Base-by-base conservation (phyloP, 2,888 invertebrate genomes). In the Campoplex nolae region DNA sequence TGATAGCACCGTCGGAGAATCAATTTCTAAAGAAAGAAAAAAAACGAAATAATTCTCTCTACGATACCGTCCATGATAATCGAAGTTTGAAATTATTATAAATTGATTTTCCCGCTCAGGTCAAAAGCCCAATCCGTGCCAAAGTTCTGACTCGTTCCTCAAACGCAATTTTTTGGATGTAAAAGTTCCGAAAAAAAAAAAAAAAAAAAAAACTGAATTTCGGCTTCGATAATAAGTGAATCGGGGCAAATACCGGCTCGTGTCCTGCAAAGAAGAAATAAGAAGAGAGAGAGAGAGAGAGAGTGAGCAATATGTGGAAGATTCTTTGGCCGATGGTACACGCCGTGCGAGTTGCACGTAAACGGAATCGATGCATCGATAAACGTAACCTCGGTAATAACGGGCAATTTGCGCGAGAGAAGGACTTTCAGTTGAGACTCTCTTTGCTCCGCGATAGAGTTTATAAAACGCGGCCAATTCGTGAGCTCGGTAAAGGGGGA, bases 321-420 rank as follows among this genome's bases (percentile, higher is more conserved):
- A 83, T 81, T 88, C 74, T 71, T 76, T 73, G 73, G 74, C 42
- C 32, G 80, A 62, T 80, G 48, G 71, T 32, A 58, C 32, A 42
- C 68, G 77, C 75, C 70, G 65, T 65, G 65, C 78, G 67, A 45
- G 83, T 76, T 58, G 75, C 81, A 78, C 68, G 88, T 91, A 90
- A 92, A 90, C 88, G 90, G 91, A 90, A 91, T 90, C 90, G 89
- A 89, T 88, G 91, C 91, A 91, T 92, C 91, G 92, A 93, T 93
- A 91, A 93, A 93, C 92, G 92, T 91, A 91, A 91, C 91, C 90
- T 89, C 88, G 85, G 92, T 93, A 94, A 94, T 94, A 94, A 93
- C 93, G 92, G 90, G 92, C 92, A 94, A 94, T 94, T 94, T 94
- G 91, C 92, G 91, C 92, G 91, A 83, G 91, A 83, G 91, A 90